A percentile compares a stretch with the other conserved stretches of the same genome.
Evolutionary conservation across 2,113 vertebrate genomes (phyloP).

Genomic region (Arizona elegans): DNA sequence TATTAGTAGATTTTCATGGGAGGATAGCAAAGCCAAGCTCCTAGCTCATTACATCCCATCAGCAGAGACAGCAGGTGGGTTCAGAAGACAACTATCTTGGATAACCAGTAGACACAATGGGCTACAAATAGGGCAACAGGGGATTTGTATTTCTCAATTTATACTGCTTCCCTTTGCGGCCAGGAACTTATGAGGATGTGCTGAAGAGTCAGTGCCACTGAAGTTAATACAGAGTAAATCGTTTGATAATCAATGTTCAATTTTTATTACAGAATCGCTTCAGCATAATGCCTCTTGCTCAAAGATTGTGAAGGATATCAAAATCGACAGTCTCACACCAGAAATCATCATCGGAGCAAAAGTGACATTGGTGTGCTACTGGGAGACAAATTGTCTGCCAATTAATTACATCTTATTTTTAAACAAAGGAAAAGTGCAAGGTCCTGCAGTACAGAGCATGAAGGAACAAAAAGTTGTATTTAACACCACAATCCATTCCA

Average conservation of each 20-base stretch:
- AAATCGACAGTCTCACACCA: background rate
- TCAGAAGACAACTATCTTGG: background rate
- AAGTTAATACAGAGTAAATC: background rate
- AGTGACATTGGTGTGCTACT: constrained; percentile 10
- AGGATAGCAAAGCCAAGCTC: background rate
- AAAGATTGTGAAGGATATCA: background rate
- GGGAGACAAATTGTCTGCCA: background rate
- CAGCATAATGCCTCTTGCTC: background rate
- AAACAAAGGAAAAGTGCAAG: background rate
- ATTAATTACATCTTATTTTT: constrained; percentile 35
- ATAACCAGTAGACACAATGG: background rate
- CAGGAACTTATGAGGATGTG: background rate
- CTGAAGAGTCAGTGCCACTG: background rate
- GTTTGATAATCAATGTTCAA: background rate
- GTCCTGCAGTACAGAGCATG: background rate
- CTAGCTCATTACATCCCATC: background rate
- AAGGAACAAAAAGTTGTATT: background rate
- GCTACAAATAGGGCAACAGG: background rate
- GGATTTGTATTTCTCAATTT: background rate
- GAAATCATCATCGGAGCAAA: background rate
- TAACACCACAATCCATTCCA: background rate
- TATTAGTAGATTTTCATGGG: background rate
- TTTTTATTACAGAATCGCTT: background rate
- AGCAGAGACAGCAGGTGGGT: background rate
- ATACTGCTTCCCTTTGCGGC: background rate